Evolutionary conservation across 2,888 invertebrate genomes (phyloP), one percentile per base, ranked within the genome.

Genomic region (Drosophila peninsularis): DNA sequence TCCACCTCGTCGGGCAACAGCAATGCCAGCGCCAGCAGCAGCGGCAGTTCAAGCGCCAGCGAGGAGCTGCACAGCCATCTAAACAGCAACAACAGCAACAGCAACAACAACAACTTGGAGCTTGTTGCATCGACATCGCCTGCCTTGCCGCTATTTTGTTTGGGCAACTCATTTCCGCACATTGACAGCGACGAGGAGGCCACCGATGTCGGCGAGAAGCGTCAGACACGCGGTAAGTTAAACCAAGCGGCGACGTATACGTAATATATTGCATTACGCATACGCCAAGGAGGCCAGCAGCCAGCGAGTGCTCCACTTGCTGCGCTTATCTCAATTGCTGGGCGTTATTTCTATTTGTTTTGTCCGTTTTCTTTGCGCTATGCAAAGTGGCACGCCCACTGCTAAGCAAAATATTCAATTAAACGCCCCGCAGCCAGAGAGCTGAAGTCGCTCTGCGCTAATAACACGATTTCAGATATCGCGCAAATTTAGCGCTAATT

Each of bases 141-240:
- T 56, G 90, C 90, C 11, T 75, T 92, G 84, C 92, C 94, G 72
- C 94, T 94, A 91, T 95, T 95, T 91, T 95, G 95, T 90, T 93
- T 95, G 82, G 95, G 94, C 57, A 94, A 94, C 34, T 93, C 94
- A 47, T 95, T 95, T 92, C 95, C 95, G 70, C 95, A 95, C 91
- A 95, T 95, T 82, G 95, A 95, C 92, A 95, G 95, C 90, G 95
- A 95, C 86, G 95, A 95, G 82, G 95, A 95, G 90, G 94, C 93
- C 90, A 71, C 89, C 49, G 90, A 93, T 52, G 71, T 53, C 37
- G 80, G 70, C 61, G 90, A 93, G 90, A 93, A 92, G 90, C 89
- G 85, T 30, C 76, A 85, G 68, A 69, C 75, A 50, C 44, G 79
- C 66, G 87, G 82, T 71, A 71, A 52, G 52, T 52, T 2, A 82